These are phyloP conservation scores for Sebastes vulpes DNA, from an alignment of 2,797 vertebrate species.

Conservation along the genomic window DNA sequence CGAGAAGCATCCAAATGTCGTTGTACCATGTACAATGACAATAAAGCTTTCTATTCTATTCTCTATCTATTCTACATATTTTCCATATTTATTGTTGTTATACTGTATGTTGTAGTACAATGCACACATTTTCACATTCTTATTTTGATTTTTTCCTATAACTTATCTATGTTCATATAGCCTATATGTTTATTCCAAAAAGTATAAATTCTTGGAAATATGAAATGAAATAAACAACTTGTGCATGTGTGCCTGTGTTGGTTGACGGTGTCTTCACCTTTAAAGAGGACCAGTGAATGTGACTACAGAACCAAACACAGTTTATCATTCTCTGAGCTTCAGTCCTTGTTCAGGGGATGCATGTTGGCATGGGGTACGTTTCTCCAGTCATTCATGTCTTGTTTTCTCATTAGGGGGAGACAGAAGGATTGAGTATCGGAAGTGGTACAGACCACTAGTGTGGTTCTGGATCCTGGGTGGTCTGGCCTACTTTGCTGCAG, in stretches of 20 bases:
- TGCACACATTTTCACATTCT: too few relatives aligned
- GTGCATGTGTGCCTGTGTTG: not conserved
- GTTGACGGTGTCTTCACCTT: not conserved
- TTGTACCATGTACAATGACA: too few relatives aligned
- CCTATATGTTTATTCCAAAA: too few relatives aligned
- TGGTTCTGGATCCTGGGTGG: constrained; percentile 98
- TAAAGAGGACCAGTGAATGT: not conserved
- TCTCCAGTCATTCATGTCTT: not conserved
- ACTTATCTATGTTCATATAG: too few relatives aligned
- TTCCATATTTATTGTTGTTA: too few relatives aligned
- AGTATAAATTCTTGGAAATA: too few relatives aligned
- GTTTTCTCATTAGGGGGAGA: constrained; percentile 86
- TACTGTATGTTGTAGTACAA: too few relatives aligned
- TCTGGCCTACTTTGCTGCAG: constrained; percentile 95
- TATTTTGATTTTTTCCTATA: too few relatives aligned
- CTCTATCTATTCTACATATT: too few relatives aligned
- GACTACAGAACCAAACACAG: not conserved
- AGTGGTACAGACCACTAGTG: constrained; percentile 95
- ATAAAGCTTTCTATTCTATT: too few relatives aligned
- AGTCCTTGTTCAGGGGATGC: not conserved
- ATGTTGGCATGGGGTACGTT: not conserved
- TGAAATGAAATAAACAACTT: not conserved
- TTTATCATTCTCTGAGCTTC: not conserved
- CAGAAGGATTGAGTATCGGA: constrained; percentile 90
- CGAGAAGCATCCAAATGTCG: too few relatives aligned